Evolutionary conservation across 92 coral and sea anemone genomes (phyloP).

Genomic region (Desmophyllum pertusum): DNA sequence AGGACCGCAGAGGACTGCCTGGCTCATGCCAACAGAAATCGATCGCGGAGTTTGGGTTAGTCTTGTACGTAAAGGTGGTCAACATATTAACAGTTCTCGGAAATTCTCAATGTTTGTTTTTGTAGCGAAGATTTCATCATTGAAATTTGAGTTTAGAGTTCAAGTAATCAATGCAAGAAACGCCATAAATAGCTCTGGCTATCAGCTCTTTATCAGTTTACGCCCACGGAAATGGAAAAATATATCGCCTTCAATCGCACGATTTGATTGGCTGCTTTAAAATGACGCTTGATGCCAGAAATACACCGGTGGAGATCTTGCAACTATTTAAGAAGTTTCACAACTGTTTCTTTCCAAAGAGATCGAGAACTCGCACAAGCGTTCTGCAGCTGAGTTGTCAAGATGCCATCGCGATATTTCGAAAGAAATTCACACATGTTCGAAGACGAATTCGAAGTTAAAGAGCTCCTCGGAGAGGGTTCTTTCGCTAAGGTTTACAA

Average conservation of each 20-base stretch:
- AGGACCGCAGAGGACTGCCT: too few species aligned
- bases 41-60: too few species aligned
- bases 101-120: neutral
- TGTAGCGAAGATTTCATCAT: neutral
- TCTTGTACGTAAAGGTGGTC: neutral
- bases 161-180: neutral
- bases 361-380: neutral
- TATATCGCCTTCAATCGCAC: neutral
- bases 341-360: neutral
- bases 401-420: constrained; percentile 24
- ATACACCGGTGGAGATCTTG: neutral
- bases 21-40: too few species aligned
- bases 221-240: constrained; percentile 27
- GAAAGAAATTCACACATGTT: neutral
- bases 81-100: neutral
- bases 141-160: neutral
- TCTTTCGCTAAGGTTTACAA: constrained; percentile 79
- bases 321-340: neutral
- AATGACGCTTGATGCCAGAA: constrained; percentile 10
- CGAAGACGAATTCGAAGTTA: constrained; percentile 63
- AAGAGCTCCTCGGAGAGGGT: constrained; percentile 75
- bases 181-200: neutral
- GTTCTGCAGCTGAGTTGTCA: neutral
- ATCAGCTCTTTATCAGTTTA: neutral
- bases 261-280: constrained; percentile 7